A percentile compares a stretch with the other conserved stretches of the same genome.
These are phyloP conservation scores for Pectinophora gossypiella DNA, from an alignment of 1,140 invertebrate genomes.

Conservation along the genomic window DNA sequence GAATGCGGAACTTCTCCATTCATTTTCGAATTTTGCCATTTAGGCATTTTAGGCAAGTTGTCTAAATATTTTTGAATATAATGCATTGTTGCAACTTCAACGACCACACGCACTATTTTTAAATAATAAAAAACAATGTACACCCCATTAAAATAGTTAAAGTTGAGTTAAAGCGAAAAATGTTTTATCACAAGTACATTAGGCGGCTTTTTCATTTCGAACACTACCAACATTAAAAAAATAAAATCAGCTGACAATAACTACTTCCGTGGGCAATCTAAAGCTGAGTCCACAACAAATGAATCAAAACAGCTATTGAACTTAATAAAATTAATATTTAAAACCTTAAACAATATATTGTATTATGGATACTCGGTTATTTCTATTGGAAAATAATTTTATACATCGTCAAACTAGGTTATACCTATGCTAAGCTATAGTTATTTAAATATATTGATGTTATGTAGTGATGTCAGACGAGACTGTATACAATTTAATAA, in stretches of 20 bases:
- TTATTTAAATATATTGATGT: no score
- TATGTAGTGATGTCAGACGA: no score
- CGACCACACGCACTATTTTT: neutral
- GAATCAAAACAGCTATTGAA: no score
- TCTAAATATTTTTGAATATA: conserved; percentile 65
- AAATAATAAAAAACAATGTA: conserved; percentile 6
- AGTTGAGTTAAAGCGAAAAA: conserved; percentile 5
- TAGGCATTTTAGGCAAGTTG: conserved; percentile 37
- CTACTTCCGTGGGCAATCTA: conserved; percentile 1
- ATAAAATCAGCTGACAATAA: conserved; percentile 57
- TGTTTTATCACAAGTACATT: no score
- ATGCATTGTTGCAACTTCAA: conserved; percentile 41
- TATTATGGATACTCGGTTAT: no score
- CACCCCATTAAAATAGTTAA: conserved; percentile 17
- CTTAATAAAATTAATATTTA: no score
- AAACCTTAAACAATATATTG: no score
- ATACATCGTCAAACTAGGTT: no score
- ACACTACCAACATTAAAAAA: conserved; percentile 44
- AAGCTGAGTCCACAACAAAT: no score
- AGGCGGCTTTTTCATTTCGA: conserved; percentile 35
- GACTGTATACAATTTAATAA: no score
- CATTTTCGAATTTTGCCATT: conserved; percentile 20
- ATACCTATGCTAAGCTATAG: no score
- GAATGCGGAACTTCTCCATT: conserved; percentile 32
- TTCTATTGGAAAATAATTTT: no score